Conservation (phyloP, 2,113 vertebrate species). For the Chaetodon auriga region DNA sequence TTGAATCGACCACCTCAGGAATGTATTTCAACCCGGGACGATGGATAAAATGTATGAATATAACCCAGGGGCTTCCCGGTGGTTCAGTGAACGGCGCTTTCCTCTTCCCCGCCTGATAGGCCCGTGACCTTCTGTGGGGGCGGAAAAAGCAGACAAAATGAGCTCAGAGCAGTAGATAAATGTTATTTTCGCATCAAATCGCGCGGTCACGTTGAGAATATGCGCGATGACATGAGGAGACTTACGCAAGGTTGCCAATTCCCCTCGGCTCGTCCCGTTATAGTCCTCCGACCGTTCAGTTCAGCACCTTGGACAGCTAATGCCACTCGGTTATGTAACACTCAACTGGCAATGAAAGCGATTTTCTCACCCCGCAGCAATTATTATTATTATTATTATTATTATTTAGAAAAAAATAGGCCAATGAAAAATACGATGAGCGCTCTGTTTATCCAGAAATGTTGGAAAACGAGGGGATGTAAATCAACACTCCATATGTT, state of each 20-base stretch:
- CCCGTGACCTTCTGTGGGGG: slow-evolving; percentile 80
- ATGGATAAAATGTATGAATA: not conserved
- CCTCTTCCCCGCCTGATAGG: slow-evolving; percentile 54
- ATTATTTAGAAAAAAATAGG: slow-evolving; percentile 1
- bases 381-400: not conserved
- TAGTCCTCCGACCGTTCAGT: slow-evolving; percentile 57
- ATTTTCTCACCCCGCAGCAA: slow-evolving; percentile 44
- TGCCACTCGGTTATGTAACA: slow-evolving; percentile 81
- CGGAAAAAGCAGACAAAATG: slow-evolving; percentile 48
- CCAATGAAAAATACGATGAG: slow-evolving; percentile 29
- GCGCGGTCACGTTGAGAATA: slow-evolving; percentile 54
- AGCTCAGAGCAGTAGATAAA: slow-evolving; percentile 9
- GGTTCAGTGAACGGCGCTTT: slow-evolving; percentile 23
- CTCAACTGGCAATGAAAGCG: slow-evolving; percentile 51
- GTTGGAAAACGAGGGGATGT: slow-evolving; percentile 24
- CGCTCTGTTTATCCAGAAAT: not conserved
- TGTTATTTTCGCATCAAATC: slow-evolving; percentile 17
- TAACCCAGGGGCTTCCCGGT: slow-evolving; percentile 48
- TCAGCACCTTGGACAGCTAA: slow-evolving; percentile 82
- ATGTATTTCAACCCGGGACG: slow-evolving; percentile 43
- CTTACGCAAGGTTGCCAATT: slow-evolving; percentile 76
- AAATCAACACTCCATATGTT: slow-evolving; percentile 58
- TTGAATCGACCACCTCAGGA: slow-evolving; percentile 67
- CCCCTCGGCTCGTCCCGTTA: slow-evolving; percentile 65
- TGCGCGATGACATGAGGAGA: slow-evolving; percentile 53